Evolutionary conservation across 2,797 vertebrate genomes (phyloP), one percentile per base, ranked within the genome.

Genomic region (Clamator glandarius): DNA sequence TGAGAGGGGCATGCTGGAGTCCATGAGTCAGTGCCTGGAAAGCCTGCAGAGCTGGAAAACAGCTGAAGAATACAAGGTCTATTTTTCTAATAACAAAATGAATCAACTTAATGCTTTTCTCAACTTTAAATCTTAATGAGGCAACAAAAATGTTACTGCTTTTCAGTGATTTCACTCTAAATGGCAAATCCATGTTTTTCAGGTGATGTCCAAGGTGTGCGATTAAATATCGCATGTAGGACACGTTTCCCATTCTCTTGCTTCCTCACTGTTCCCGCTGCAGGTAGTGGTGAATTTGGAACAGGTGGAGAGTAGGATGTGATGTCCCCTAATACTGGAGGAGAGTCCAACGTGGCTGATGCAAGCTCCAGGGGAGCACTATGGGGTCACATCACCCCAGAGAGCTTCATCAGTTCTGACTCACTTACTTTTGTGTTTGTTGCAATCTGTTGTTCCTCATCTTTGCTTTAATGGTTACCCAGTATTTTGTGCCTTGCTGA

Each of bases 201-300:
- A 25, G 59, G 14, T 48, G 31, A 2, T 3, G 6, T 6, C 29
- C 31, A 52, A 39, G 7, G 16, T 1, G 0, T 33, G 17, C 31
- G 15, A 29, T 51, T 33, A n/a, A 63, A 63, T 72, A 28, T n/a
- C 54, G 14, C 15, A 15, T 7, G 4, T 29, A 39, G 54, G 41
- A 20, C 50, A 36, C 1, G 2, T 50, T 68, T 61, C 14, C 21
- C 9, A 1, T 0, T 35, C 68, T 50, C 33, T 75, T 1, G 0
- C 12, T 18, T 74, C 5, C 26, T 28, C 9, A 10, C 36, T 66
- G 8, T 20, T 70, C 66, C 39, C 8, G 3, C 36, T 23, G 58
- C 15, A 15, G 73, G 9, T 1, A 3, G 20, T 9, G 44, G 28
- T 21, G 29, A 35, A 28, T 48, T 66, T 54, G 33, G 73, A 16